Conservation (phyloP, 2,888 invertebrate species). For the Pachydiplax longipennis region DNA sequence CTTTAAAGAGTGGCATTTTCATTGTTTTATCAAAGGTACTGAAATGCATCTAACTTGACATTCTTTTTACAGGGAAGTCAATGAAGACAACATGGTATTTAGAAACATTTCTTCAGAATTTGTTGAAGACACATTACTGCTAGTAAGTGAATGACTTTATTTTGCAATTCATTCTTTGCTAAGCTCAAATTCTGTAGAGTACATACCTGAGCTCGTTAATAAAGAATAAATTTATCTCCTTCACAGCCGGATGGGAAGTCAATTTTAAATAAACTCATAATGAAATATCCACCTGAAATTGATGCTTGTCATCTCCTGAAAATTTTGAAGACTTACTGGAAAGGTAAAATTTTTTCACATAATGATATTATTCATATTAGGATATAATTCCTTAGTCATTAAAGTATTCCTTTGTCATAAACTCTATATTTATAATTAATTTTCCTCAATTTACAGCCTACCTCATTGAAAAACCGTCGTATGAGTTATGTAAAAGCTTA, state of each 20-base stretch:
- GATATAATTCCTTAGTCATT: background rate
- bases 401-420: background rate
- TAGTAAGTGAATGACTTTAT: conserved; percentile 59
- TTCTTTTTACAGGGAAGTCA: conserved; percentile 69
- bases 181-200: too few species aligned
- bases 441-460: conserved; percentile 56
- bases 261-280: conserved; percentile 62
- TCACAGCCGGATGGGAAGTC: conserved; percentile 64
- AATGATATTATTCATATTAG: too few species aligned
- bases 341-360: conserved; percentile 59
- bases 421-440: background rate
- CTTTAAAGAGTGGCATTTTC: background rate
- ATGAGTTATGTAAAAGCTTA: conserved; percentile 72
- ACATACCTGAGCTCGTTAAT: background rate
- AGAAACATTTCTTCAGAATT: conserved; percentile 70
- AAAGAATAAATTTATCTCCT: conserved; percentile 36
- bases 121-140: conserved; percentile 65
- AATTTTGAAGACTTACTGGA: conserved; percentile 68
- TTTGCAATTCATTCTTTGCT: background rate
- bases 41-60: background rate
- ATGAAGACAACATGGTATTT: conserved; percentile 76
- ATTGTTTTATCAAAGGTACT: background rate
- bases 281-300: conserved; percentile 68
- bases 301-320: conserved; percentile 69
- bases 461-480: conserved; percentile 67